Base-by-base conservation (phyloP, 2,113 vertebrate genomes). In the Rynchops niger region DNA sequence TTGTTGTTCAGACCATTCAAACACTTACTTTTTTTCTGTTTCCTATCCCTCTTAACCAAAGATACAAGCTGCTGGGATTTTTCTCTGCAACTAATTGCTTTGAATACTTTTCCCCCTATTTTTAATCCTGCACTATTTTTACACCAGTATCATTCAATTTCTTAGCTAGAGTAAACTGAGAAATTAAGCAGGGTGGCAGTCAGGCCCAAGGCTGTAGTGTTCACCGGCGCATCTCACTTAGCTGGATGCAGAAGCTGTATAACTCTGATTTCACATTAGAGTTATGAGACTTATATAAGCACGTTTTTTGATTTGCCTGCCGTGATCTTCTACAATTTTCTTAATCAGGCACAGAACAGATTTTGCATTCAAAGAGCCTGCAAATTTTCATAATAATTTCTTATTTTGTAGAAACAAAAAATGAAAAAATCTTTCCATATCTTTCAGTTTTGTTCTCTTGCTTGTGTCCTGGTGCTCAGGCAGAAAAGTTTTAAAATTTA, bases 241-340 rank as follows among this genome's bases (percentile, higher is more conserved):
- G 42, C 4, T 80, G 43, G 18, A 49, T 84, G 5, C 5, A 52
- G 27, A 32, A 34, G 61, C 18, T 43, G 4, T 7, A 25, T 49
- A 86, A 49, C 43, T 82, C 55, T 65, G 56, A 72, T 87, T 95
- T 95, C 40, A 43, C 19, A 15, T 42, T 65, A 73, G 17, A 92
- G 14, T n/a, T 59, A 34, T 21, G 36, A 77, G 72, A 65, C 84
- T 73, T 79, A 84, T 34, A 76, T 38, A 45, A 88, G 2, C 8
- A n/a, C 0, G 0, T 6, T 88, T 88, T 74, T 81, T 86, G 5
- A 76, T 92, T 95, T 86, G 29, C 0, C 0, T 80, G 32, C 12
- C 56, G 55, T 88, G 62, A 53, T 42, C 26, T 78, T 53, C 62
- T 50, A 59, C 17, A 76, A 32, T 93, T 96, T 92, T 92, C 42